phyloP scores from a whole-genome alignment of 92 coral and sea anemone genomes.

The Plumapathes pennacea region DNA sequence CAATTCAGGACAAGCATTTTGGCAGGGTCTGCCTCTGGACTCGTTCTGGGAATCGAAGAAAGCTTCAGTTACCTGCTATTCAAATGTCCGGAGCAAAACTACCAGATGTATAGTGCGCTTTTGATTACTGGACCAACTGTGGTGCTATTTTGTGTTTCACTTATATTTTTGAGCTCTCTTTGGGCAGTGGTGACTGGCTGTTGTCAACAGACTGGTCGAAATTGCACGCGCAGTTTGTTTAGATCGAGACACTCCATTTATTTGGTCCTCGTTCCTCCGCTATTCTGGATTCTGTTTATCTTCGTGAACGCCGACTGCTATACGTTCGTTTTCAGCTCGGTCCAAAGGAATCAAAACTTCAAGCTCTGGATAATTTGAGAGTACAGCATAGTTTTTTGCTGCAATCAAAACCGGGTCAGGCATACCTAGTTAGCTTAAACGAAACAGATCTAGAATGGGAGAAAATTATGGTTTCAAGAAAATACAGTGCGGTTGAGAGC shows the following conservation, averaged over 20 bases:
- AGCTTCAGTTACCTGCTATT: constrained; percentile 48
- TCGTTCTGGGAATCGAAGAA: constrained; percentile 46
- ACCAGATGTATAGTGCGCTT: constrained; percentile 27
- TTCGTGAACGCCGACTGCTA: constrained; percentile 51
- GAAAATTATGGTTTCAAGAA: too few species aligned
- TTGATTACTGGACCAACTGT: constrained; percentile 53
- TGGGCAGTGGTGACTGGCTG: constrained; percentile 59
- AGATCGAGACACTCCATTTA: constrained; percentile 48
- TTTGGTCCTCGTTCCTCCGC: constrained; percentile 51
- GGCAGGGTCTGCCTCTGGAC: too few species aligned
- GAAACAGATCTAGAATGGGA: too few species aligned
- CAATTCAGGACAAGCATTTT: too few species aligned
- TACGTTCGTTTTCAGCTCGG: constrained; percentile 50
- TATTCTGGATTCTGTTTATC: constrained; percentile 49
- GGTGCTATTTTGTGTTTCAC: constrained; percentile 47
- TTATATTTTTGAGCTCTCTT: constrained; percentile 48
- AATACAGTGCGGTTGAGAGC: too few species aligned
- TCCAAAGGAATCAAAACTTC: too few species aligned
- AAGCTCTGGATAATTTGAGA: too few species aligned
- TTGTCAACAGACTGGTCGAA: constrained; percentile 17
- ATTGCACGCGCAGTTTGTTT: constrained; percentile 26
- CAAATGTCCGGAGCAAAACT: constrained; percentile 42
- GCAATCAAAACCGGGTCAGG: too few species aligned
- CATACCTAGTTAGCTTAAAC: too few species aligned
- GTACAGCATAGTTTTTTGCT: too few species aligned